Base-by-base conservation (phyloP, 2,113 vertebrate genomes). In the Prietella phreatophila region DNA sequence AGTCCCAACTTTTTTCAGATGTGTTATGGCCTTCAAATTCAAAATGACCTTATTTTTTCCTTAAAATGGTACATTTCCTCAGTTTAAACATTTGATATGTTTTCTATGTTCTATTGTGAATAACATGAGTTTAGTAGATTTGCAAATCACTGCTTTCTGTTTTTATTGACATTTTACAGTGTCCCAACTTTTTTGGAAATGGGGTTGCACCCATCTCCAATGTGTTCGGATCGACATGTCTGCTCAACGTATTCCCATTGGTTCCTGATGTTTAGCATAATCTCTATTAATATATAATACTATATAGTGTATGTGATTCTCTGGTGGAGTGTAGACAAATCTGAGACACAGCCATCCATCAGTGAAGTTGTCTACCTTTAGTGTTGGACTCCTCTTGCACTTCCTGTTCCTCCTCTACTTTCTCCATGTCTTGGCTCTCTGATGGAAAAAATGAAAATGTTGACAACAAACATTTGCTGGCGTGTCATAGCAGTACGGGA, bases 341-440 rank as follows among this genome's bases (percentile, higher is more conserved):
- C 42, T 73, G 71, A 36, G 15, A 50, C 25, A 50, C 22, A 76
- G 73, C 73, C 42, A 15, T 50, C 39, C 11, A 27, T 27, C 42
- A 30, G 76, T 79, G 5, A 76, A 47, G 5, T 2, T 47, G 27
- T 50, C 55, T 92, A 96, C 95, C 95, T 92, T 90, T 93, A 85
- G 76, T 2, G 39, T 33, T 82, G 6, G 91, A 30, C 58, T 82
- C 89, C 14, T 79, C 58, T 85, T 89, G 87, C 47, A 87, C 91
- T 15, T 94, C 93, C 61, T 85, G 80, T 36, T 92, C 90, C 20
- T 93, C 89, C 20, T 89, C 65, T 36, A 27, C 15, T 17, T 60
- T 58, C 13, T 92, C 88, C 22, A 60, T 33, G 5, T 67, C 65
- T 86, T 88, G 42, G 33, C 83, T 83, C 79, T 73, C 93, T 94